Base-by-base conservation (phyloP, 2,113 vertebrate genomes). In the Empidonax traillii region DNA sequence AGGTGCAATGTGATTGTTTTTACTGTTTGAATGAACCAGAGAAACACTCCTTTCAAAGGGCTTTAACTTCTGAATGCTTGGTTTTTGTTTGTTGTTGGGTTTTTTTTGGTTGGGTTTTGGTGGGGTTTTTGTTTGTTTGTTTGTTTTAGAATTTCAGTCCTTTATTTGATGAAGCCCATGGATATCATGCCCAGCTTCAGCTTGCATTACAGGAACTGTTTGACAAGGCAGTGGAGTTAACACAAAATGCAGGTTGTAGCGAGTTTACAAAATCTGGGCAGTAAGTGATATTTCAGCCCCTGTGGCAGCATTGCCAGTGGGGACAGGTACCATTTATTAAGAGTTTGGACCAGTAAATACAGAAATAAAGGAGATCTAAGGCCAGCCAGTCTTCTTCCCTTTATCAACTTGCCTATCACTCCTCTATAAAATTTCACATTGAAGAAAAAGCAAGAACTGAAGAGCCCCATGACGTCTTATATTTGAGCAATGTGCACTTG, bases 391-490 rank as follows among this genome's bases (percentile, higher is more conserved):
- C 62, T 56, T 51, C 84, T 76, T 76, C 35, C 58, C 47, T 76
- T 55, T 39, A 43, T 83, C 80, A 63, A 35, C 53, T 68, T 47
- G 44, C 13, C 63, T 37, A 5, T 33, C 12, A 19, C 41, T 17
- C 3, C 1, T 55, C 67, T 61, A 49, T 61, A 16, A 47, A 68
- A 62, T 37, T 62, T 58, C 63, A 7, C 30, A 10, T 0, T 61
- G 85, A 56, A 68, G 62, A 18, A 66, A 63, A 61, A 65, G 12
- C 46, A 73, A 61, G 62, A 41, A 1, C 37, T 73, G 67, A 33
- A n/a, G 83, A 61, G 25, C 62, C 39, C n/a, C 1, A 4, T 1
- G 51, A 0, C 21, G 7, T 67, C 68, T 62, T 35, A 1, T 3
- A 21, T 51, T 10, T 44, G 19, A 61, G 74, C 65, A 65, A 3